phyloP scores from a whole-genome alignment of 2,888 invertebrate species.

The Myopa tessellatipennis region DNA sequence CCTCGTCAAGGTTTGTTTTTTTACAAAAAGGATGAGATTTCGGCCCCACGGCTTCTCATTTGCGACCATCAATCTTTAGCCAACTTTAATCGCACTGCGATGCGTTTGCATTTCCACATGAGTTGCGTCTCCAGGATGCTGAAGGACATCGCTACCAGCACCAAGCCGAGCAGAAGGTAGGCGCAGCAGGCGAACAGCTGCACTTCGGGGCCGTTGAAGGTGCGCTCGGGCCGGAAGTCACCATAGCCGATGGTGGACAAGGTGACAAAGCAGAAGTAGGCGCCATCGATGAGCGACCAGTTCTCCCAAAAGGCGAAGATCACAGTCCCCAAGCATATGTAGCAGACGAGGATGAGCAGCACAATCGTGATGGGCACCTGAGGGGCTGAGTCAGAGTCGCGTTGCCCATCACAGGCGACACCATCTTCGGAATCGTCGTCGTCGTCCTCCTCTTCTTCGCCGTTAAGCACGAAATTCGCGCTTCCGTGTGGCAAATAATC shows the following conservation, averaged over 20 bases:
- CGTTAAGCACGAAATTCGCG: conserved; percentile 56
- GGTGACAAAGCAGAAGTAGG: conserved; percentile 87
- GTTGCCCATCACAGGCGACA: conserved; percentile 38
- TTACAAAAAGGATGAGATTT: conserved; percentile 27
- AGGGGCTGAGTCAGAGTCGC: conserved; percentile 47
- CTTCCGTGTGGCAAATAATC: conserved; percentile 53
- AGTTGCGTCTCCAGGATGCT: conserved; percentile 86
- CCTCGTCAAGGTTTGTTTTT: neutral
- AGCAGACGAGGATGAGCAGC: conserved; percentile 76
- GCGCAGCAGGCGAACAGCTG: conserved; percentile 84
- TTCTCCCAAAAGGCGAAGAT: conserved; percentile 84
- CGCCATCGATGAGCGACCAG: conserved; percentile 84
- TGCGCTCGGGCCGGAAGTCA: conserved; percentile 75
- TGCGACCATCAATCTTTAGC: conserved; percentile 70
- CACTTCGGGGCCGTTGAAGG: conserved; percentile 69
- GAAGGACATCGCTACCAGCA: conserved; percentile 86
- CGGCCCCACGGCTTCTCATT: neutral
- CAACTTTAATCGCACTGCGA: conserved; percentile 78
- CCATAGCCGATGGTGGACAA: conserved; percentile 86
- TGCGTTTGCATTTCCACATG: conserved; percentile 77
- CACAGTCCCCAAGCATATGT: conserved; percentile 81
- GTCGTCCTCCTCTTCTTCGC: conserved; percentile 46
- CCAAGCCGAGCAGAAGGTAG: conserved; percentile 82
- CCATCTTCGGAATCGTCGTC: conserved; percentile 44
- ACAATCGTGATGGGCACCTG: conserved; percentile 75